Percentiles rank a stretch among this genome's conserved stretches.
These are phyloP conservation scores for Pheosia tremula DNA, from an alignment of 2,888 invertebrate genomes.

Conservation along the genomic window DNA sequence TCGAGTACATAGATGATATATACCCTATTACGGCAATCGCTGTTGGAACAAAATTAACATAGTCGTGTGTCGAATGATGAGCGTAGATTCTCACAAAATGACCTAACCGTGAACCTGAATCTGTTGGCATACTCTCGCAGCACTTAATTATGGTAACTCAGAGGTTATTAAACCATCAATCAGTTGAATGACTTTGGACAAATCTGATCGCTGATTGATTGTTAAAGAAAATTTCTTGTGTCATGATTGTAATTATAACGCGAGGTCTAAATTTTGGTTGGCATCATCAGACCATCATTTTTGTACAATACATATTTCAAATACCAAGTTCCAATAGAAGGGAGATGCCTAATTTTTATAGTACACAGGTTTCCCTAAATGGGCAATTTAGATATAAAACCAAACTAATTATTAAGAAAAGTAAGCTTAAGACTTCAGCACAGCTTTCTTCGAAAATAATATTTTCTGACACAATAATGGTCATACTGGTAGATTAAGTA, in stretches of 20 bases:
- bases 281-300: background rate
- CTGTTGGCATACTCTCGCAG: slow-evolving; percentile 25
- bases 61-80: slow-evolving; percentile 20
- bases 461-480: background rate
- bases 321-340: no score
- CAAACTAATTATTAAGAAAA: background rate
- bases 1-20: slow-evolving; percentile 17
- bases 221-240: slow-evolving; percentile 18
- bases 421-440: background rate
- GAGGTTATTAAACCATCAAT: slow-evolving; percentile 41
- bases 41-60: slow-evolving; percentile 31
- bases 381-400: background rate
- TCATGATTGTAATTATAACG: slow-evolving; percentile 1
- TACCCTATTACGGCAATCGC: slow-evolving; percentile 21
- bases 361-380: background rate
- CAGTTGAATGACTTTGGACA: slow-evolving; percentile 39
- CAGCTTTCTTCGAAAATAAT: background rate
- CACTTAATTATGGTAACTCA: slow-evolving; percentile 27
- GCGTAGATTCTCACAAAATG: slow-evolving; percentile 17
- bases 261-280: background rate
- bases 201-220: slow-evolving; percentile 16
- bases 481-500: slow-evolving; percentile 11
- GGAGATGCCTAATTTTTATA: no score
- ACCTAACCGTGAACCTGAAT: slow-evolving; percentile 37
- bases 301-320: no score